Conservation (phyloP, 2,113 vertebrate genomes). For the Syngnathus scovelli region DNA sequence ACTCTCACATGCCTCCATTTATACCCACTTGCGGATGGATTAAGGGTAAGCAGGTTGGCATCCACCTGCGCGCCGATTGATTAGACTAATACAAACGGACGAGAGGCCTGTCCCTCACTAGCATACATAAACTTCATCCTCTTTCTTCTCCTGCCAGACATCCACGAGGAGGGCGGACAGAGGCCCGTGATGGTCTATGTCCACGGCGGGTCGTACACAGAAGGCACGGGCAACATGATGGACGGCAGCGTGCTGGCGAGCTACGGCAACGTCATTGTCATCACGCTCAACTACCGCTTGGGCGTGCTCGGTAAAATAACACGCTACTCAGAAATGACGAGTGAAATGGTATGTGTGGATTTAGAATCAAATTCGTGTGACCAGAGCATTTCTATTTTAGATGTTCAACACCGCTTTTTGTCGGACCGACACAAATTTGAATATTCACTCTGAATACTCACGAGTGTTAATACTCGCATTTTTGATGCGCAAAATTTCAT, state of each 20-base stretch:
- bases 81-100: slow-evolving; percentile 27
- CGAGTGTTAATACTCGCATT: no score
- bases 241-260: slow-evolving; percentile 91
- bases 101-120: background rate
- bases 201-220: slow-evolving; percentile 92
- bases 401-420: no score
- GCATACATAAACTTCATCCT: background rate
- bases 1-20: slow-evolving; percentile 29
- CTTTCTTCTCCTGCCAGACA: slow-evolving; percentile 68
- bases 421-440: no score
- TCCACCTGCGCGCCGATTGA: background rate
- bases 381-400: no score
- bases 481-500: no score
- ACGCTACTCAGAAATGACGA: slow-evolving; percentile 3
- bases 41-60: slow-evolving; percentile 8
- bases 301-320: slow-evolving; percentile 80
- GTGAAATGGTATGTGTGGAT: no score
- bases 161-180: slow-evolving; percentile 84
- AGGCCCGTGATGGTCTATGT: slow-evolving; percentile 94
- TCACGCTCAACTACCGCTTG: slow-evolving; percentile 91
- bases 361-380: no score
- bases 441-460: no score
- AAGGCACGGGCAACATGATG: slow-evolving; percentile 93
- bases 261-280: slow-evolving; percentile 91
- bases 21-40: slow-evolving; percentile 32